phyloP scores from a whole-genome alignment of 2,113 vertebrate genomes.

The Morphnarchus princeps region DNA sequence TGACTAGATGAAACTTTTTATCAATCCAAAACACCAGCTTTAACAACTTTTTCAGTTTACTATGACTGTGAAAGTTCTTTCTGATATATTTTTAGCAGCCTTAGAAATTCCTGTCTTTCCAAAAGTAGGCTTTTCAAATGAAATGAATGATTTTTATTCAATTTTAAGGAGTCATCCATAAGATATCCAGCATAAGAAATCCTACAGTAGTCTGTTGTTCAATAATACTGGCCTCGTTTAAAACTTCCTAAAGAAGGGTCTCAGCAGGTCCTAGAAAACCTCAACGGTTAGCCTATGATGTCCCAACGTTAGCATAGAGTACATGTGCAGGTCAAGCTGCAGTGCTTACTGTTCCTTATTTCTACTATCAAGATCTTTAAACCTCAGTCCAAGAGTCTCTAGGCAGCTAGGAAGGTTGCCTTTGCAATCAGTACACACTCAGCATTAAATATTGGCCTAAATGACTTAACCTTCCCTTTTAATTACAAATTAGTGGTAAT shows the following conservation, averaged over 20 bases:
- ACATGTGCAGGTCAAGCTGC: background rate
- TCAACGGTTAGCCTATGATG: background rate
- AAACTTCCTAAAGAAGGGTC: background rate
- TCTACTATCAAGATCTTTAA: background rate
- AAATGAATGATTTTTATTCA: background rate
- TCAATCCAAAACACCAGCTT: background rate
- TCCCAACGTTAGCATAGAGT: background rate
- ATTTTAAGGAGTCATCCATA: background rate
- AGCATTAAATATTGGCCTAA: background rate
- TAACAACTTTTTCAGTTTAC: background rate
- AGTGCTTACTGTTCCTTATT: background rate
- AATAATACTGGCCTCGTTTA: background rate
- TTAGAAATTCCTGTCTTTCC: background rate
- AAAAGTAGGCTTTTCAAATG: background rate
- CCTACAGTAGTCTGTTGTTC: background rate
- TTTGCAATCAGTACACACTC: background rate
- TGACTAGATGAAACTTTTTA: background rate
- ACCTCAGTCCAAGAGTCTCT: background rate
- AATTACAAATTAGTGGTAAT: background rate
- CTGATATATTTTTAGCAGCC: background rate
- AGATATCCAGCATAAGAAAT: background rate
- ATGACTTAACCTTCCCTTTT: background rate
- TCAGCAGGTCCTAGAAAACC: background rate
- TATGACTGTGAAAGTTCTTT: background rate
- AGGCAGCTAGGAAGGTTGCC: background rate